Percentiles rank a stretch among this genome's conserved stretches.
Conservation (phyloP, 2,113 vertebrate species). For the Ameiurus melas region DNA sequence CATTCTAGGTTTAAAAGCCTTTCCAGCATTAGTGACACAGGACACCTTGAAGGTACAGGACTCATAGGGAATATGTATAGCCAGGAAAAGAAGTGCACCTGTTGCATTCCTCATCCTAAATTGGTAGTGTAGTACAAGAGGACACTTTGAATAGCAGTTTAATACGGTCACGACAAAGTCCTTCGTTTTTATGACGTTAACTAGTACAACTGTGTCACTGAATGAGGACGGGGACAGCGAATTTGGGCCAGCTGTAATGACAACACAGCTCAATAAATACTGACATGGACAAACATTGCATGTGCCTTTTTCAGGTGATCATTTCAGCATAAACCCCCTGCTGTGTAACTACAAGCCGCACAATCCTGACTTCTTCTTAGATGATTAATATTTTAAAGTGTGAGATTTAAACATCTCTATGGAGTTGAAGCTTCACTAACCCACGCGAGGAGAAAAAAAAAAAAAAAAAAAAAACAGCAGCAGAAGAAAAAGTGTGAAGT, state of each 20-base stretch:
- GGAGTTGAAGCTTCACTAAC: background rate
- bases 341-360: background rate
- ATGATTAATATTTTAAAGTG: background rate
- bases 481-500: too few species aligned
- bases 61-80: background rate
- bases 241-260: constrained; percentile 1
- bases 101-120: background rate
- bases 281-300: background rate
- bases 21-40: background rate
- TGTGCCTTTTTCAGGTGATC: background rate
- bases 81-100: background rate
- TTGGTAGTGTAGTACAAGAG: background rate
- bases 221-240: background rate
- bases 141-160: background rate
- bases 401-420: background rate
- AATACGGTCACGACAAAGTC: background rate
- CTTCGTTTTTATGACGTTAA: background rate
- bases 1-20: background rate
- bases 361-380: background rate
- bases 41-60: background rate
- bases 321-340: background rate
- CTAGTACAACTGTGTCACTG: background rate
- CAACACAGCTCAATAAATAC: background rate
- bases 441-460: background rate
- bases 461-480: background rate